Conservation (phyloP, 2,797 vertebrate species). For the Taenioides sp. region DNA sequence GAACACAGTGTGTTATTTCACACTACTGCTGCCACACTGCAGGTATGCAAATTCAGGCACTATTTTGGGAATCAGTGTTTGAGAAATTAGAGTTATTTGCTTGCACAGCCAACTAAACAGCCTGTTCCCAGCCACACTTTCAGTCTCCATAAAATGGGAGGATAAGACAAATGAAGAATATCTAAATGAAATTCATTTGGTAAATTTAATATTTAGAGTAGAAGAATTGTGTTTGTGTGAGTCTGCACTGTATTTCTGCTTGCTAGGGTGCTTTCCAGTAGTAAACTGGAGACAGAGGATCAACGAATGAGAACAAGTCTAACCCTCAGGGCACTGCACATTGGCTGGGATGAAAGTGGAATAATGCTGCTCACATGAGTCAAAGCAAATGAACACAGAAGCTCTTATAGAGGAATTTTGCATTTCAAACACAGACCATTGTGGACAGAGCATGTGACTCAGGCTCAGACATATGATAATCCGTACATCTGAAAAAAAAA, state of each 20-base stretch:
- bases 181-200: neutral
- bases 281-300: constrained; percentile 26
- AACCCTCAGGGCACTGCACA: constrained; percentile 5
- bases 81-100: constrained; percentile 47
- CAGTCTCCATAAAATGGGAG: constrained; percentile 11
- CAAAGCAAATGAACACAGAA: constrained; percentile 3
- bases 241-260: neutral
- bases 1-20: constrained; percentile 52
- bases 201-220: neutral
- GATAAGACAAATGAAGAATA: constrained; percentile 2
- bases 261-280: constrained; percentile 16
- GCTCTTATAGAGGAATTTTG: constrained; percentile 13
- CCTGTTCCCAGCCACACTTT: constrained; percentile 10
- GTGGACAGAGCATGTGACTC: constrained; percentile 10
- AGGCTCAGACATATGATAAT: constrained; percentile 31
- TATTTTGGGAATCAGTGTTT: constrained; percentile 63
- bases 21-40: constrained; percentile 52
- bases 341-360: constrained; percentile 26
- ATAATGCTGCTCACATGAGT: constrained; percentile 16
- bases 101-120: constrained; percentile 34
- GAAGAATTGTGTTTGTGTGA: neutral
- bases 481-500: constrained; percentile 36
- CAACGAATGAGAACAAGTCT: constrained; percentile 25
- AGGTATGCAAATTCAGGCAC: constrained; percentile 61
- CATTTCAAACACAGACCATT: constrained; percentile 31